Base-by-base conservation (phyloP, 2,113 vertebrate species). In the Hippocampus zosterae region DNA sequence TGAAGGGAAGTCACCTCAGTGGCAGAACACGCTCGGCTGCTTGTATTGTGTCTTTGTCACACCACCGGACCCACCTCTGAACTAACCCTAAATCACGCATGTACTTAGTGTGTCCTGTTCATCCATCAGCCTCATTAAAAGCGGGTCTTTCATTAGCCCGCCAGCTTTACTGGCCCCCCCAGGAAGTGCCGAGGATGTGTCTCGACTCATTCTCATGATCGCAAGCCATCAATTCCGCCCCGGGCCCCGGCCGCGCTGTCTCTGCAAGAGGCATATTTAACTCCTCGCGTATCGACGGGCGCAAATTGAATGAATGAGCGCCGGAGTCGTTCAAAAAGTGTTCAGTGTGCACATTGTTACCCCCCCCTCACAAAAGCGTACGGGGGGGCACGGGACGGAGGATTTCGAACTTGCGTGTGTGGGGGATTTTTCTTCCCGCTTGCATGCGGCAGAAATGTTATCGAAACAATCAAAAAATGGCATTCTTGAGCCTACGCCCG, bases 151-250 rank as follows among this genome's bases (percentile, higher is more conserved):
- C 68, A 67, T 87, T 92, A 90, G 72, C 66, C 53, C 37, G 15
- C 25, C 1, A 10, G 46, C 18, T 77, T 71, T 66, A 82, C 84
- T 88, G 83, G 85, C 87, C 70, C 70, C n/a, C 70, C 66, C 57
- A 72, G 84, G 81, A 90, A 87, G 72, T 88, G 81, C 81, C 87
- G 83, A 87, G 87, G 92, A 88, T 83, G 71, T 71, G 84, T 75
- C 71, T 27, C 46, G 70, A 53, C 16, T 84, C 91, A 88, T 90
- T 91, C 89, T 91, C 91, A 87, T 87, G 82, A 92, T 93, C 92
- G 89, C 79, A 77, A 89, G 85, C 88, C 89, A 92, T 92, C 84
- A 91, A 86, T 92, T 91, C 92, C 85, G 85, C 77, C 86, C 79
- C 81, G 88, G 89, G 56, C 19, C 82, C n/a, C 86, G 69, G 3